Evolutionary conservation across 2,888 invertebrate genomes (phyloP).

Genomic region (Eupeodes latifasciatus): DNA sequence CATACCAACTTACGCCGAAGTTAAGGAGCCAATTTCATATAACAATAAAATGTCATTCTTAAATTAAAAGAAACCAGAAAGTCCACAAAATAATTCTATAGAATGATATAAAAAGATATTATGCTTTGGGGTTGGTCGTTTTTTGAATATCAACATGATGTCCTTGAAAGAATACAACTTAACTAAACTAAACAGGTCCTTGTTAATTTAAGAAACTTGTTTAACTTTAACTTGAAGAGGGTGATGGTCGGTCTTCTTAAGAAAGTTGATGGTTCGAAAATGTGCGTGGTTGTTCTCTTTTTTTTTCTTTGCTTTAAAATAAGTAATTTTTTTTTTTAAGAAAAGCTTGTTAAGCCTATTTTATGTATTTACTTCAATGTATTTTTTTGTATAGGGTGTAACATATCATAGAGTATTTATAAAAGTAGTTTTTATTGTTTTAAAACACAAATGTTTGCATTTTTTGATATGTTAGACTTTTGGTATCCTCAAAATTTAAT

Average conservation of each 20-base stretch:
- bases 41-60: conserved; percentile 33
- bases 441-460: no score
- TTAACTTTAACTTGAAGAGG: neutral
- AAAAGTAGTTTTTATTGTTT: no score
- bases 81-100: neutral
- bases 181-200: conserved; percentile 15
- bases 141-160: conserved; percentile 26
- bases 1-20: neutral
- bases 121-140: neutral
- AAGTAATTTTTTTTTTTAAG: neutral
- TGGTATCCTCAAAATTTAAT: no score
- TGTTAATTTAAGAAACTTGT: conserved; percentile 14
- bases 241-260: neutral
- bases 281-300: neutral
- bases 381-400: no score
- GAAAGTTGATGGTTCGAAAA: neutral
- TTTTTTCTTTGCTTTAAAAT: neutral
- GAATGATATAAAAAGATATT: neutral
- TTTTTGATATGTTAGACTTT: no score
- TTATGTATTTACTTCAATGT: no score
- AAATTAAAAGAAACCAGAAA: conserved; percentile 6
- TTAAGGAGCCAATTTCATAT: conserved; percentile 43
- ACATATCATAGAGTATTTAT: no score
- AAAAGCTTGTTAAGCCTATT: neutral
- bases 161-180: conserved; percentile 50